phyloP scores from a whole-genome alignment of 2,113 vertebrate species.

The Sceloporus undulatus region DNA sequence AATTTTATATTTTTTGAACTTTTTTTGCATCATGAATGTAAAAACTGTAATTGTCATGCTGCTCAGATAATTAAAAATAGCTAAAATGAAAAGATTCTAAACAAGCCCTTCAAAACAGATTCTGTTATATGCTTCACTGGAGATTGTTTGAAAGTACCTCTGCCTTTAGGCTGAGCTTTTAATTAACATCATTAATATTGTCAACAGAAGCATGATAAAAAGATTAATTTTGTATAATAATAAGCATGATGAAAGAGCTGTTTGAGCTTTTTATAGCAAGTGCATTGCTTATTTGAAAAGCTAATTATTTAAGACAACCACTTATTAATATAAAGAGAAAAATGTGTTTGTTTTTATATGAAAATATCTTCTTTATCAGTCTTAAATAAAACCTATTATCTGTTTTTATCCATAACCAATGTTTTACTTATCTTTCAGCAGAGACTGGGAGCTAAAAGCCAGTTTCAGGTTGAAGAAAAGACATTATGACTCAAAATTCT shows the following conservation, averaged over 20 bases:
- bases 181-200: slow-evolving; percentile 59
- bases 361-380: slow-evolving; percentile 43
- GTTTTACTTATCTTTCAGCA: not conserved
- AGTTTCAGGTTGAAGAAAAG: not conserved
- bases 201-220: slow-evolving; percentile 54
- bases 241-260: slow-evolving; percentile 59
- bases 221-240: slow-evolving; percentile 63
- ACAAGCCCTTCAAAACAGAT: slow-evolving; percentile 46
- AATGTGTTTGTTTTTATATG: slow-evolving; percentile 8
- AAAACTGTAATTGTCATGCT: slow-evolving; percentile 53
- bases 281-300: slow-evolving; percentile 48
- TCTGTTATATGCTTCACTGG: slow-evolving; percentile 43
- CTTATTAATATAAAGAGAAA: slow-evolving; percentile 60
- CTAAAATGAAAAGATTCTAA: slow-evolving; percentile 55
- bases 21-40: slow-evolving; percentile 11
- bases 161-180: slow-evolving; percentile 54
- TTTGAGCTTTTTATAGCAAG: slow-evolving; percentile 55
- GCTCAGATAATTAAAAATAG: slow-evolving; percentile 4
- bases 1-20: slow-evolving; percentile 42
- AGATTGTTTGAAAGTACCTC: slow-evolving; percentile 50
- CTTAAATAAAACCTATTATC: slow-evolving; percentile 44
- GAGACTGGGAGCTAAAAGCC: not conserved
- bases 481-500: not conserved
- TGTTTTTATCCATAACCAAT: slow-evolving; percentile 45
- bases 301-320: slow-evolving; percentile 58